Percentiles rank a stretch among this genome's conserved stretches.
phyloP scores from a whole-genome alignment of 2,797 vertebrate genomes.

The Coilia nasus region DNA sequence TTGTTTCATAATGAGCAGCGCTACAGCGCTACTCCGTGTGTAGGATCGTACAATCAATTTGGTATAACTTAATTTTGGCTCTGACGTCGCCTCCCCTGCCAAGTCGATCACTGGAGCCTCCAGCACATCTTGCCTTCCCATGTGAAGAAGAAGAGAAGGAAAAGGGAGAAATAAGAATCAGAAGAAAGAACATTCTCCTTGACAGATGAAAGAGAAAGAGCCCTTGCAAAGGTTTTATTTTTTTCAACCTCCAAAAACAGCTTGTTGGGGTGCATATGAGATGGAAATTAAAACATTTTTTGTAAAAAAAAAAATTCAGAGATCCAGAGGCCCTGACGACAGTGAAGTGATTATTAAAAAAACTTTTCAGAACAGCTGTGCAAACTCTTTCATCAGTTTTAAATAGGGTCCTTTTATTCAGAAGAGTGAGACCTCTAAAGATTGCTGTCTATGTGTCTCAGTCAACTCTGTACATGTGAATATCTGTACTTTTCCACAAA shows the following conservation, averaged over 20 bases:
- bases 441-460: background rate
- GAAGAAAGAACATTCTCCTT: background rate
- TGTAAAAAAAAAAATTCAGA: background rate
- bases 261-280: background rate
- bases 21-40: background rate
- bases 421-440: too few species aligned
- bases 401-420: background rate
- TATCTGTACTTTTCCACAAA: too few species aligned
- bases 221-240: background rate
- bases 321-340: background rate
- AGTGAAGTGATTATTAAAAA: background rate
- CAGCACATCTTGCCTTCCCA: background rate
- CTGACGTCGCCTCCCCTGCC: background rate
- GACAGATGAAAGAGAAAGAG: conserved; percentile 3
- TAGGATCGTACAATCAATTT: conserved; percentile 14
- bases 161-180: background rate
- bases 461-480: background rate
- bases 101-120: background rate
- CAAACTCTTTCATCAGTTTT: background rate
- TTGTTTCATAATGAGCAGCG: too few species aligned
- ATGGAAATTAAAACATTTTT: background rate
- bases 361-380: background rate
- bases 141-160: background rate
- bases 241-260: background rate
- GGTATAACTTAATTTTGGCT: conserved; percentile 1